These are phyloP conservation scores for Microplitis manilae DNA, from an alignment of 2,888 invertebrate genomes.

Conservation along the genomic window DNA sequence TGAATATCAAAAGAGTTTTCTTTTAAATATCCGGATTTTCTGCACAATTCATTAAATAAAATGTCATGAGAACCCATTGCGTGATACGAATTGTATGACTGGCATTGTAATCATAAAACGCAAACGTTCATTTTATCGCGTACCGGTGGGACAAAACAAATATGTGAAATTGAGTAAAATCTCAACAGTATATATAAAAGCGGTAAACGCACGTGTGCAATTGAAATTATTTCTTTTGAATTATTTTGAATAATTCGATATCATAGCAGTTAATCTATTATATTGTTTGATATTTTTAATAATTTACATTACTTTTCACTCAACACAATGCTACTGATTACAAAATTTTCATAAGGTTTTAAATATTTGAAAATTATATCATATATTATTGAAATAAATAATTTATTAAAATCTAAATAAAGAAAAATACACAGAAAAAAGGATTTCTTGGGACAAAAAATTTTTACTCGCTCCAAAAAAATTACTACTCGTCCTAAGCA, in stretches of 20 bases:
- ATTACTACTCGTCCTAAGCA: too few species aligned
- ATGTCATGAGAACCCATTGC: conserved; percentile 28
- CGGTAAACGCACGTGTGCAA: conserved; percentile 22
- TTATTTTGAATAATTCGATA: conserved; percentile 55
- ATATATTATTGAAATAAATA: background rate
- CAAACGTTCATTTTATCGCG: conserved; percentile 32
- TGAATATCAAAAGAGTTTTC: background rate
- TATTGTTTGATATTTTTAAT: background rate
- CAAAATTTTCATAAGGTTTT: background rate
- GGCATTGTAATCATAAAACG: background rate
- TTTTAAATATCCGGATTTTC: background rate
- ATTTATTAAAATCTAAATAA: background rate
- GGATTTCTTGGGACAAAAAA: too few species aligned
- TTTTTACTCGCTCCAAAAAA: too few species aligned
- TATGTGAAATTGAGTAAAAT: conserved; percentile 32
- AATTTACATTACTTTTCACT: conserved; percentile 9
- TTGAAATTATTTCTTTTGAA: conserved; percentile 50
- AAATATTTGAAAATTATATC: background rate
- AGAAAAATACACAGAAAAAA: background rate
- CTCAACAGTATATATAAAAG: conserved; percentile 17
- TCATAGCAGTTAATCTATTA: conserved; percentile 25
- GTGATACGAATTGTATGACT: background rate
- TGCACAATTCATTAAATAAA: conserved; percentile 27
- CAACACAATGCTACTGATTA: background rate
- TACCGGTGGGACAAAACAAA: conserved; percentile 24